Base-by-base conservation (phyloP, 2,113 vertebrate genomes). In the Pterophyllum scalare region DNA sequence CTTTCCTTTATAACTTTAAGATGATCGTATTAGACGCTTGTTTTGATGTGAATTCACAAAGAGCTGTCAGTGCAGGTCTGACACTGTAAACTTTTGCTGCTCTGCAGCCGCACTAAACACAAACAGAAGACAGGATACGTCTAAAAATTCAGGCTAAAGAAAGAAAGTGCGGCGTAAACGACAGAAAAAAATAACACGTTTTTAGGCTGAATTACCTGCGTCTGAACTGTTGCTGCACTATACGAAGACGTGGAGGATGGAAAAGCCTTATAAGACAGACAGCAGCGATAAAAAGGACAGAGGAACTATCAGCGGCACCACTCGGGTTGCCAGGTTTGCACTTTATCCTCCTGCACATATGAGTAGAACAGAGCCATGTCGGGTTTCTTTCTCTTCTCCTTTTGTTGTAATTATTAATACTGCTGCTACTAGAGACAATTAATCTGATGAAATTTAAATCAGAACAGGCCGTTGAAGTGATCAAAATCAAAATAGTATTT, bases 311-410 rank as follows among this genome's bases (percentile, higher is more conserved):
- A 57, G 2, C 13, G 4, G 3, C 6, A 7, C 1, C 1, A 19
- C 2, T 20, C 2, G 56, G 62, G 89, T 91, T 91, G 90, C 89
- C 91, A 92, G 75, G 80, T 90, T 64, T 20, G 72, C 9, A 2
- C 17, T 72, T 72, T 19, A 52, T 43, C 49, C 46, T 72, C 26
- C 65, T 31, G 43, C 46, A 20, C 24, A 19, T 52, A 19, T 67
- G 22, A 38, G 8, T 10, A 35, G 35, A 35, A 8, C 2, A 33
- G 33, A 33, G 35, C 9, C 9, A 10, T 38, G 35, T 9, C 3
- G 35, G 9, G 35, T 38, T 38, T 40, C 11, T 40, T 12, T 40
- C 38, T 40, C 3, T 40, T 40, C 11, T 40, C 12, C 5, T 10
- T 38, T 38, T 38, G n/a, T 40, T 40, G 38, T 12, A 40, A 40